These are phyloP conservation scores for Phaedon cochleariae DNA, from an alignment of 2,888 invertebrate genomes.

Conservation along the genomic window DNA sequence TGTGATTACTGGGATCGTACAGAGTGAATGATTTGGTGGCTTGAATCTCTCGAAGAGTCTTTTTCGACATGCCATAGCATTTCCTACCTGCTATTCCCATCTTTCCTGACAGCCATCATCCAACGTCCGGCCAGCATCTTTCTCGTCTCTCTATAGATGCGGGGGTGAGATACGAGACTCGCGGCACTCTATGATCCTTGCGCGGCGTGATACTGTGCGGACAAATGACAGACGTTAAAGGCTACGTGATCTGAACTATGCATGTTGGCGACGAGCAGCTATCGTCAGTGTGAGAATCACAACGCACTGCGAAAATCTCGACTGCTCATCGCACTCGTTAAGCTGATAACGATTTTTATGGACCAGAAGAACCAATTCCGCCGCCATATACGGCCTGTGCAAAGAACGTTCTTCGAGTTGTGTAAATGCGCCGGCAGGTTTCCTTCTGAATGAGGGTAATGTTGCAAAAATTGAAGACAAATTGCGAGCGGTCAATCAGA, in stretches of 20 bases:
- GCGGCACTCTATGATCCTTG: constrained; percentile 57
- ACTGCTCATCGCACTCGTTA: constrained; percentile 45
- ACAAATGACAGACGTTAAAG: constrained; percentile 60
- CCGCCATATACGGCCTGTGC: constrained; percentile 41
- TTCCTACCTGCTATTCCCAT: too few relatives aligned
- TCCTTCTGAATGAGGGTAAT: constrained; percentile 19
- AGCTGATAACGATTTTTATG: constrained; percentile 47
- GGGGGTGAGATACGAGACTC: constrained; percentile 57
- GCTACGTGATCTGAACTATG: constrained; percentile 61
- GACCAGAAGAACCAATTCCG: constrained; percentile 44
- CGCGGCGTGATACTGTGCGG: constrained; percentile 59
- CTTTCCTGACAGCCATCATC: not conserved
- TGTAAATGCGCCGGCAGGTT: constrained; percentile 12
- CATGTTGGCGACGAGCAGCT: constrained; percentile 43
- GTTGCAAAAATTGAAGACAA: constrained; percentile 30
- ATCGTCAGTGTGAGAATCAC: constrained; percentile 57
- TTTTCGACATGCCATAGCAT: too few relatives aligned
- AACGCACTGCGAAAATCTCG: constrained; percentile 51
- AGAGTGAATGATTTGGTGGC: too few relatives aligned
- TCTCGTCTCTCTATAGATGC: constrained; percentile 47
- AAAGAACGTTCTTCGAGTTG: not conserved
- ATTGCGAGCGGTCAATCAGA: constrained; percentile 25
- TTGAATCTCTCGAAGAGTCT: too few relatives aligned
- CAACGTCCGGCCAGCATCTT: not conserved
- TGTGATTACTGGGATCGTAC: too few relatives aligned